Percentiles rank a stretch among this genome's conserved stretches.
Evolutionary conservation across 2,113 vertebrate genomes (phyloP).

Genomic region (Paratilapia polleni): DNA sequence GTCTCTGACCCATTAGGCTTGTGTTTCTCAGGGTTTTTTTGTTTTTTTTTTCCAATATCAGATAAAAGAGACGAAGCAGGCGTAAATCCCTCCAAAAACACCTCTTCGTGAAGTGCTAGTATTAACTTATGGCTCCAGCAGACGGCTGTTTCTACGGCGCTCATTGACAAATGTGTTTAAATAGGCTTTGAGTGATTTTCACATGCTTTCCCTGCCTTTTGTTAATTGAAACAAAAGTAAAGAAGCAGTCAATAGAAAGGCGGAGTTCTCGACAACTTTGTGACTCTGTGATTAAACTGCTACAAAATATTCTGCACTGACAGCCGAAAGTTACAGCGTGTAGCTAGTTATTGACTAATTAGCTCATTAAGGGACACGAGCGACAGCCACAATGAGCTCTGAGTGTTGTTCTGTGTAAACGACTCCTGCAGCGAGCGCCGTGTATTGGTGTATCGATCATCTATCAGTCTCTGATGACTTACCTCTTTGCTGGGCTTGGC

Average conservation of each 20-base stretch:
- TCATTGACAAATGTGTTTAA: background rate
- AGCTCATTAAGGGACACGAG: constrained; percentile 3
- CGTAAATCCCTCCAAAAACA: background rate
- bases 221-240: background rate
- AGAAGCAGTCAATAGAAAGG: background rate
- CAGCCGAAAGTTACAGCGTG: background rate
- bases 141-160: background rate
- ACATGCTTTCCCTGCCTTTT: background rate
- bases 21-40: background rate
- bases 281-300: background rate
- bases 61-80: background rate
- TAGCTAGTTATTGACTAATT: background rate
- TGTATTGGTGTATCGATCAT: constrained; percentile 20
- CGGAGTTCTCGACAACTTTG: background rate
- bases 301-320: background rate
- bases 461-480: constrained; percentile 52
- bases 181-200: background rate
- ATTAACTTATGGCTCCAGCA: background rate
- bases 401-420: background rate
- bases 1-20: background rate
- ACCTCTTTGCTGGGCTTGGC: constrained; percentile 81
- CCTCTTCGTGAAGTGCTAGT: background rate
- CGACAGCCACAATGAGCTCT: background rate
- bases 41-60: background rate
- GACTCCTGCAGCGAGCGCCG: background rate